Base-by-base conservation (phyloP, 2,888 invertebrate genomes). In the Melinopterus prodromus region DNA sequence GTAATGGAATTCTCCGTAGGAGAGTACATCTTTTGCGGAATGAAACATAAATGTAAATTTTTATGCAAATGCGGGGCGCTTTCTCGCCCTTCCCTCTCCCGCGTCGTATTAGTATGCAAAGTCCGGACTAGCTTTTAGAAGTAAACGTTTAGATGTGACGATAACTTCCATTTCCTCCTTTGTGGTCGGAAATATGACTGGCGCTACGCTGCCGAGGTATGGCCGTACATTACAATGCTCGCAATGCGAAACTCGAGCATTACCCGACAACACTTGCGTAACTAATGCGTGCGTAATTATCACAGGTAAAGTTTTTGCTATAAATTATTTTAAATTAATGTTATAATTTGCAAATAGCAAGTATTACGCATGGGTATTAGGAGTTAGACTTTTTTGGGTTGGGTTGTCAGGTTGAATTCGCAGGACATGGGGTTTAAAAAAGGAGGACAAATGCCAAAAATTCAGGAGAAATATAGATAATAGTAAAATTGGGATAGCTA, bases 111-210 rank as follows among this genome's bases (percentile, higher is more conserved):
- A 86, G 85, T 85, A 85, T 86, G 85, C 86, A 86, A 85, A 85
- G 84, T 85, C 83, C 82, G 53, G 81, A 80, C 83, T 82, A 78
- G 83, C 84, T 83, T 84, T 85, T 84, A 85, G 84, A 85, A 84
- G 83, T 77, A 82, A 81, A 81, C 83, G 82, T 84, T 84, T 84
- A 82, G 83, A 84, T 82, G 82, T 79, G 79, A 85, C 86, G 86
- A 86, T 87, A 86, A 86, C 86, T 87, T 84, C 85, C 84, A 85
- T 86, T 85, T 85, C 83, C 83, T 84, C 83, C 83, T 83, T 85
- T 82, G 84, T 84, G 85, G 84, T 85, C 81, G 82, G 85, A 85
- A 86, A 86, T 86, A 85, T 85, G 85, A 85, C 83, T 53, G 12
- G 53, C 53, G 53, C 12, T 53, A 12, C 53, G 53, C 53, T 53